Evolutionary conservation across 2,113 vertebrate species (phyloP).

Genomic region (Raja brachyura): DNA sequence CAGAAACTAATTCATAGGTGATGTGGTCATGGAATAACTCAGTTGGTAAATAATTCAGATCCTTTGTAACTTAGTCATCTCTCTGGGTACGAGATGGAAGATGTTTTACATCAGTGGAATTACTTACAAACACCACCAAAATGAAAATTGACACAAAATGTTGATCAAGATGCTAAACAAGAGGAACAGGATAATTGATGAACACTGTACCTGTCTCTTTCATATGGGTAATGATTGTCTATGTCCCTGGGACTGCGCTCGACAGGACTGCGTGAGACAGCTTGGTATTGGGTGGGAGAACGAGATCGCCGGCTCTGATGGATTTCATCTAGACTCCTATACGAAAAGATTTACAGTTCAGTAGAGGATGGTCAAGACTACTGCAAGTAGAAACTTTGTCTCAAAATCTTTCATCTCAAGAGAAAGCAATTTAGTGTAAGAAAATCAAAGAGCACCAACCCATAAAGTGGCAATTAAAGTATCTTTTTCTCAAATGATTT

Average conservation of each 20-base stretch:
- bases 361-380: neutral
- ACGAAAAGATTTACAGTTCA: slow-evolving; percentile 38
- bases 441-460: neutral
- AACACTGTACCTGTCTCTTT: slow-evolving; percentile 86
- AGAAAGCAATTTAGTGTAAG: neutral
- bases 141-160: neutral
- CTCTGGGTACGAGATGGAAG: neutral
- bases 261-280: slow-evolving; percentile 73
- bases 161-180: neutral
- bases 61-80: neutral
- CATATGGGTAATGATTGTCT: slow-evolving; percentile 87
- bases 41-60: neutral
- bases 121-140: slow-evolving; percentile 18
- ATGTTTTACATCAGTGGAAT: neutral
- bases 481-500: neutral
- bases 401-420: neutral
- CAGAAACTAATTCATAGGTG: neutral
- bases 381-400: neutral
- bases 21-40: neutral
- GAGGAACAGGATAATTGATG: neutral
- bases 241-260: slow-evolving; percentile 75
- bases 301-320: slow-evolving; percentile 85
- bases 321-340: slow-evolving; percentile 97
- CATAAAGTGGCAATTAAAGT: neutral
- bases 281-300: slow-evolving; percentile 83